phyloP scores from a whole-genome alignment of 1,140 invertebrate genomes.

The Triops cancriformis region DNA sequence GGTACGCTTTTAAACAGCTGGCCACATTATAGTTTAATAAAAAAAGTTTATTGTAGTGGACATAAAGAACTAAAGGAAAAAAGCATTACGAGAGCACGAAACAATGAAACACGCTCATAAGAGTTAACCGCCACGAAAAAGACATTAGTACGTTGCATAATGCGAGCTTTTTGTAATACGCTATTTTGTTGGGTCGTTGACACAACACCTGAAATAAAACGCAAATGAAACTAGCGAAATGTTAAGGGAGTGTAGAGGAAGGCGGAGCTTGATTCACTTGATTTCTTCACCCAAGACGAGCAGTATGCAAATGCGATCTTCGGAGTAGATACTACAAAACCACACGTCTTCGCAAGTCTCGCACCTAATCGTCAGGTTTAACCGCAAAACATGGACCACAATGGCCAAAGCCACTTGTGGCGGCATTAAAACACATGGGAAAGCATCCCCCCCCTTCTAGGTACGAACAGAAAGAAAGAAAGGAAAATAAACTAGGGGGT shows the following conservation, averaged over 20 bases:
- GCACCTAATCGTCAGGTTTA: slow-evolving; percentile 7
- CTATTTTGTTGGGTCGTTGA: not conserved
- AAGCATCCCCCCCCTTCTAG: not conserved
- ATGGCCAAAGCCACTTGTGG: slow-evolving; percentile 12
- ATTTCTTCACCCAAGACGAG: not conserved
- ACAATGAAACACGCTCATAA: not conserved
- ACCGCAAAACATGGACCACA: slow-evolving; percentile 1
- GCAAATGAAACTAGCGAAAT: no score
- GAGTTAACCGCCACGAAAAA: not conserved
- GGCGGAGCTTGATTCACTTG: not conserved
- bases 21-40: no score
- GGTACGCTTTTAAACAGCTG: no score
- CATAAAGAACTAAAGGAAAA: not conserved
- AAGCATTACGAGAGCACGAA: not conserved
- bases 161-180: not conserved
- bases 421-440: not conserved
- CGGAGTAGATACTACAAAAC: not conserved
- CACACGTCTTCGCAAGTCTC: not conserved
- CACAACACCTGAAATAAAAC: not conserved
- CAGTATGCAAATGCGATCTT: not conserved
- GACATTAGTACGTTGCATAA: not conserved
- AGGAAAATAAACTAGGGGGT: not conserved
- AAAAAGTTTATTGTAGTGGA: no score
- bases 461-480: not conserved
- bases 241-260: not conserved